These are phyloP conservation scores for Sarcophaga peregrina DNA, from an alignment of 1,140 invertebrate genomes.

Conservation along the genomic window DNA sequence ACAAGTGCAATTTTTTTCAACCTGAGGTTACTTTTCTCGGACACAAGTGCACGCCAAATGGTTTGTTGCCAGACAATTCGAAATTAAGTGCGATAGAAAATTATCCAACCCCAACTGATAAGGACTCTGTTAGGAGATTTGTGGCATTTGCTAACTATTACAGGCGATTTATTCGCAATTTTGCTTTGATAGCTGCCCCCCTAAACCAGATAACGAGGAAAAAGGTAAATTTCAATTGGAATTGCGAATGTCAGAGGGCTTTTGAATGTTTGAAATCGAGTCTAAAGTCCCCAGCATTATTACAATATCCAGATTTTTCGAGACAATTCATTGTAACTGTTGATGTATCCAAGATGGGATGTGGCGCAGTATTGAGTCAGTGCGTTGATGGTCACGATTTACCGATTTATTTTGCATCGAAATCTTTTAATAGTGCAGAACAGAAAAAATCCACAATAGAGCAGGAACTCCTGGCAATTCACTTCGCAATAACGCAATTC, in stretches of 20 bases:
- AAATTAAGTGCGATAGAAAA: too few species aligned
- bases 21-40: too few species aligned
- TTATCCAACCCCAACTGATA: too few species aligned
- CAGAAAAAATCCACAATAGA: neutral
- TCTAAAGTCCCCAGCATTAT: neutral
- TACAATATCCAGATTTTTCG: too few species aligned
- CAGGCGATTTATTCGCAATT: too few species aligned
- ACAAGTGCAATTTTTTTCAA: conserved; percentile 52
- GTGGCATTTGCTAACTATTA: too few species aligned
- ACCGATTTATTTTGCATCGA: neutral
- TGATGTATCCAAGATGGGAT: too few species aligned
- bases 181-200: neutral
- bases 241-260: neutral
- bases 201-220: conserved; percentile 12
- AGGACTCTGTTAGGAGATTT: too few species aligned
- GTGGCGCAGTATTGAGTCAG: too few species aligned
- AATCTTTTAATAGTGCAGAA: neutral
- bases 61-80: too few species aligned
- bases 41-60: too few species aligned
- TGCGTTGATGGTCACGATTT: conserved; percentile 11
- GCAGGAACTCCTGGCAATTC: neutral
- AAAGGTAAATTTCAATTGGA: neutral
- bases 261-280: neutral
- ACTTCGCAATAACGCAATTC: conserved; percentile 1
- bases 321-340: too few species aligned